Conservation (phyloP, 2,113 vertebrate genomes). For the Tetrao urogallus region DNA sequence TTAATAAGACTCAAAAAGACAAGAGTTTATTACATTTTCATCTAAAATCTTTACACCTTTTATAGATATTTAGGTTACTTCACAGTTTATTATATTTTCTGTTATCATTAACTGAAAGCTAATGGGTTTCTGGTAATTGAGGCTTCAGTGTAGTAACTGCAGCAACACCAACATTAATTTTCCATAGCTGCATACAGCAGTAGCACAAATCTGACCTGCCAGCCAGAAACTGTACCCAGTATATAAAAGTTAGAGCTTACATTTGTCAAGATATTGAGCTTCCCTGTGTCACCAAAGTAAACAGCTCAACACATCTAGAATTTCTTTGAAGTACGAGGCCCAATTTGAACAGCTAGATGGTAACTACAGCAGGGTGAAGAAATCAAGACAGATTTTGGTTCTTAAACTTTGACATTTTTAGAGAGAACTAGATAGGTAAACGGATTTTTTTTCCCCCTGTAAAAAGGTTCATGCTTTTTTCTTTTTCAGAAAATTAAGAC, state of each 20-base stretch:
- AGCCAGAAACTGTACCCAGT: slow-evolving; percentile 20
- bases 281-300: slow-evolving; percentile 21
- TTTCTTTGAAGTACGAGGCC: not conserved
- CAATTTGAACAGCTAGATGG: not conserved
- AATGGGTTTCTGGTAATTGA: slow-evolving; percentile 11
- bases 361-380: not conserved
- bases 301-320: not conserved
- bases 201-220: slow-evolving; percentile 31
- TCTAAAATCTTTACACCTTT: slow-evolving; percentile 30
- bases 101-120: slow-evolving; percentile 10
- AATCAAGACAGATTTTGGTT: not conserved
- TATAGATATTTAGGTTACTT: slow-evolving; percentile 24
- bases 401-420: not conserved
- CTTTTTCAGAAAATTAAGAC: not conserved
- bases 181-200: slow-evolving; percentile 22
- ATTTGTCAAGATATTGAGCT: slow-evolving; percentile 13
- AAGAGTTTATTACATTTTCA: slow-evolving; percentile 15
- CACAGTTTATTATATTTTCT: slow-evolving; percentile 31
- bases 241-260: not conserved
- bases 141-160: slow-evolving; percentile 14
- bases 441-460: not conserved
- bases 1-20: not conserved
- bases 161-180: slow-evolving; percentile 47
- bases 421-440: not conserved
- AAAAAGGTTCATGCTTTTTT: not conserved